Base-by-base conservation (phyloP, 2,113 vertebrate genomes). In the Vombatus ursinus region DNA sequence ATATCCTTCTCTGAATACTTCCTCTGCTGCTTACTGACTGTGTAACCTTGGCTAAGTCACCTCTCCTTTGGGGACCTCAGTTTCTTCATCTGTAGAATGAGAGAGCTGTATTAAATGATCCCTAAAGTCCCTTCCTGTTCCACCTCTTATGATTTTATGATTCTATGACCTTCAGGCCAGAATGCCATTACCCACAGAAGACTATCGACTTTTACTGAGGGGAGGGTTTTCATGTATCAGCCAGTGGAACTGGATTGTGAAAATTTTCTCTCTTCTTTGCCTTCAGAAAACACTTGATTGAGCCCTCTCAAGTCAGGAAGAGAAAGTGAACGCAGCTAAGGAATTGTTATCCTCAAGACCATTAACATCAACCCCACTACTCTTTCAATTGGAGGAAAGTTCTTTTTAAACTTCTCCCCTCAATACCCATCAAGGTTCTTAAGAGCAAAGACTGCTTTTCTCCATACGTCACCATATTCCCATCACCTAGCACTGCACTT, bases 71-170 rank as follows among this genome's bases (percentile, higher is more conserved):
- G 37, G 1, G 37, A 22, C 26, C 68, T 90, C 53, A 90, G 0
- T 28, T 54, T 95, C 53, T 77, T 96, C 31, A 31, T 49, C 25
- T 92, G 19, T 84, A 84, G 68, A 84, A 84, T 84, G 68, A 84
- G 68, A 44, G 68, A 84, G 8, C 51, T 91, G 0, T 68, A 92
- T 47, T 90, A 50, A 95, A 92, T 51, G 19, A 54, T 93, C 92
- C 52, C 68, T 50, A 37, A 54, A 57, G 8, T 44, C 3, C 95
- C 10, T 24, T 1, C 24, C 4, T 92, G 93, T 92, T 1, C 53
- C 44, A 51, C 44, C 22, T 54, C 84, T 48, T 37, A 37, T 50
- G 12, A 47, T 44, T 44, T 84, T 84, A 84, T 90, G 22, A 31
- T 68, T 92, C 31, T 95, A 49, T 61, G 23, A 89, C 48, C 22